phyloP scores from a whole-genome alignment of 1,140 invertebrate species.

The Lanistes nyassanus region DNA sequence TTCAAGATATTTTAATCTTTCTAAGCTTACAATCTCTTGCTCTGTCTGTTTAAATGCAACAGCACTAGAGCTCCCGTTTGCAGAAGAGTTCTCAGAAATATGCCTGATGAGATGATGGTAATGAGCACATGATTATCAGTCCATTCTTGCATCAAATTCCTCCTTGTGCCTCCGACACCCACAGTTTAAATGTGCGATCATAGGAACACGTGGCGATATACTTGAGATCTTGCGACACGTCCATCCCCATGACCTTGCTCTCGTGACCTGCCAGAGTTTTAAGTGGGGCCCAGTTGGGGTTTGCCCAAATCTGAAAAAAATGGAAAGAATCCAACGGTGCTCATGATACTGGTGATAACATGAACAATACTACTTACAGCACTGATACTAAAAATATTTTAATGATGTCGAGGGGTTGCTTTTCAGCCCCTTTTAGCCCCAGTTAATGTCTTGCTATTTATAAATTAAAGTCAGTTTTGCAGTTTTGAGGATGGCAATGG shows the following conservation, averaged over 20 bases:
- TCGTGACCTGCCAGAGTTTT: conserved; percentile 95
- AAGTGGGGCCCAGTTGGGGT: conserved; percentile 94
- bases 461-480: too few relatives aligned
- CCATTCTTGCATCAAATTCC: conserved; percentile 41
- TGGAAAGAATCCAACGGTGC: conserved; percentile 12
- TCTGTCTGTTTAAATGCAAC: too few relatives aligned
- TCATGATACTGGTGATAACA: neutral
- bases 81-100: too few relatives aligned
- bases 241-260: conserved; percentile 93
- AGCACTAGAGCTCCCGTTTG: too few relatives aligned
- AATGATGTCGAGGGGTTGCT: neutral
- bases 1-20: too few relatives aligned
- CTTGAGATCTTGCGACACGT: conserved; percentile 84
- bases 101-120: too few relatives aligned
- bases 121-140: too few relatives aligned
- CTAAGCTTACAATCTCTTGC: too few relatives aligned
- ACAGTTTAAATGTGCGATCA: conserved; percentile 97
- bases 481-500: too few relatives aligned
- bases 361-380: neutral
- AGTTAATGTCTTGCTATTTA: too few relatives aligned
- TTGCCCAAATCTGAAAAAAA: conserved; percentile 82
- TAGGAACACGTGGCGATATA: conserved; percentile 94
- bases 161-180: conserved; percentile 77
- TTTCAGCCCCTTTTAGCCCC: too few relatives aligned
- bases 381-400: neutral